A percentile compares a stretch with the other conserved stretches of the same genome.
phyloP scores from a whole-genome alignment of 1,140 invertebrate genomes.

The Magallana gigas region DNA sequence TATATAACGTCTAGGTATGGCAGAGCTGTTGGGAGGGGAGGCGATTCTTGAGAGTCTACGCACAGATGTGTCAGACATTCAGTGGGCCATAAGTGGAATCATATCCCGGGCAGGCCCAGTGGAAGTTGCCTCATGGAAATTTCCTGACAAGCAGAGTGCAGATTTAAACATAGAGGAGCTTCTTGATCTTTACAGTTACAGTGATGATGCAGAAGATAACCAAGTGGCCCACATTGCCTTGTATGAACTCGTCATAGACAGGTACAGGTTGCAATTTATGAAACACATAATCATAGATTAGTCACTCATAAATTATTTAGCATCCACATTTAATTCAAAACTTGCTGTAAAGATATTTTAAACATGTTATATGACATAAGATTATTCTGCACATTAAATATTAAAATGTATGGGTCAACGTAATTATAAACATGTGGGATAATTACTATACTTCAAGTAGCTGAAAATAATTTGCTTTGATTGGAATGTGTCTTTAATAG shows the following conservation, averaged over 20 bases:
- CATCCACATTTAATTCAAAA: too few relatives aligned
- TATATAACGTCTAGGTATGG: constrained; percentile 63
- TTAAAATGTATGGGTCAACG: too few relatives aligned
- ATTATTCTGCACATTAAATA: too few relatives aligned
- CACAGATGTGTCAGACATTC: constrained; percentile 76
- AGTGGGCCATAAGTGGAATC: constrained; percentile 72
- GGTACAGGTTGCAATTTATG: constrained; percentile 61
- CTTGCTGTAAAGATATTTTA: too few relatives aligned
- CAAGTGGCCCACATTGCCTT: constrained; percentile 78
- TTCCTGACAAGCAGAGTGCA: constrained; percentile 75
- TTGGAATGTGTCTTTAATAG: too few relatives aligned
- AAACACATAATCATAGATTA: background rate
- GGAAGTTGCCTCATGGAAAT: constrained; percentile 76
- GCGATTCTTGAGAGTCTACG: constrained; percentile 75
- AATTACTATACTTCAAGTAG: too few relatives aligned
- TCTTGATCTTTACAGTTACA: constrained; percentile 72
- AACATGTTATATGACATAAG: too few relatives aligned
- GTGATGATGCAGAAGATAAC: constrained; percentile 74
- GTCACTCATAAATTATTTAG: too few relatives aligned
- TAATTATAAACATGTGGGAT: too few relatives aligned
- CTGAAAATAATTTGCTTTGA: too few relatives aligned
- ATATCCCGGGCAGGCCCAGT: constrained; percentile 74
- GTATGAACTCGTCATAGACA: constrained; percentile 78
- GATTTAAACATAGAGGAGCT: constrained; percentile 76
- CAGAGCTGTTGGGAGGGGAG: constrained; percentile 73